Evolutionary conservation across 2,888 invertebrate genomes (phyloP).

Genomic region (Ophraella communa): DNA sequence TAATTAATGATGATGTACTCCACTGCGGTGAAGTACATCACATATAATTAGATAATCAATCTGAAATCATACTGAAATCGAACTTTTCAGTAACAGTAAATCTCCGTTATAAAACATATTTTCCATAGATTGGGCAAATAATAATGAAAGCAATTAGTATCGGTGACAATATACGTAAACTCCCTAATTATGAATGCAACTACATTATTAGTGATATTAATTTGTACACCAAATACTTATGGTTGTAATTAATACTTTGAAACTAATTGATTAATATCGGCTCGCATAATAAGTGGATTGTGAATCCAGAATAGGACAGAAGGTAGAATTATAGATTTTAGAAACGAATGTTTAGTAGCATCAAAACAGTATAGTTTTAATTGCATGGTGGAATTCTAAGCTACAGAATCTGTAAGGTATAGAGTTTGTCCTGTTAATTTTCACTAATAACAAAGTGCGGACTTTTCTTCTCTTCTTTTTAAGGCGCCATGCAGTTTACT

Average conservation of each 20-base stretch:
- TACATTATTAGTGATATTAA: constrained; percentile 11
- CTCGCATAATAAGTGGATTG: background rate
- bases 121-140: background rate
- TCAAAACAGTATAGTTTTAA: no score
- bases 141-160: constrained; percentile 7
- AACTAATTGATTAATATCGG: background rate
- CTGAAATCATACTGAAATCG: background rate
- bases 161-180: constrained; percentile 2
- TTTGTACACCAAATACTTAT: background rate
- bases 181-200: constrained; percentile 5
- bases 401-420: no score
- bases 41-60: background rate
- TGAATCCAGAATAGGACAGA: no score
- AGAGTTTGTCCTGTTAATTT: no score
- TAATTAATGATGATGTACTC: no score
- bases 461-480: no score
- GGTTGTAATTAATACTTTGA: constrained; percentile 9
- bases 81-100: background rate
- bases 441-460: no score
- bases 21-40: background rate
- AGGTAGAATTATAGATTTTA: no score
- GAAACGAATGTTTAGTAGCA: no score
- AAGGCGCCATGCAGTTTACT: no score
- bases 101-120: background rate
- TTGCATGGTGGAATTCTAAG: no score